Conservation (phyloP, 2,797 vertebrate genomes). For the Labroides dimidiatus region DNA sequence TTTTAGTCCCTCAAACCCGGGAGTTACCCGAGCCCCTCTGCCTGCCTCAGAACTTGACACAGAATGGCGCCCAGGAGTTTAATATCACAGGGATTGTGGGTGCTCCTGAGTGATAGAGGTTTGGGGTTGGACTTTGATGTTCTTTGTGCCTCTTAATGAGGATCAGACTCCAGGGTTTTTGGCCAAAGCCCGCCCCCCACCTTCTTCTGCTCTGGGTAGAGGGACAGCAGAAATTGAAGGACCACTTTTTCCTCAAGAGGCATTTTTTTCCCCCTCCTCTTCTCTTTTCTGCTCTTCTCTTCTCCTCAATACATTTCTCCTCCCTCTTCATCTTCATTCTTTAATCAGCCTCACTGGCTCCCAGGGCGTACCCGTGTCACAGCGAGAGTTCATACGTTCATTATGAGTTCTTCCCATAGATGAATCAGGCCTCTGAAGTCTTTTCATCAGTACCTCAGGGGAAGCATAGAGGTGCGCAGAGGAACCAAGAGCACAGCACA, state of each 20-base stretch:
- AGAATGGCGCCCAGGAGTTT: conserved; percentile 64
- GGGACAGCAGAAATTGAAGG: conserved; percentile 56
- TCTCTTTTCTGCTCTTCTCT: conserved; percentile 19
- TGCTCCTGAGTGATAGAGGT: conserved; percentile 77
- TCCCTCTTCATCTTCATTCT: conserved; percentile 30
- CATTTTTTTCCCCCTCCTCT: conserved; percentile 13
- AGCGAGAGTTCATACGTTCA: conserved; percentile 64
- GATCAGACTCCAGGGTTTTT: conserved; percentile 71
- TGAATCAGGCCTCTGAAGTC: conserved; percentile 64
- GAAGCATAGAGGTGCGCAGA: conserved; percentile 28
- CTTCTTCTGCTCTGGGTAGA: conserved; percentile 43
- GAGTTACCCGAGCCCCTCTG: conserved; percentile 44
- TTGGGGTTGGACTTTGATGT: conserved; percentile 78
- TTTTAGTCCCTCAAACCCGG: conserved; percentile 38
- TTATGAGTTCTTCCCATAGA: conserved; percentile 60
- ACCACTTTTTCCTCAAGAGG: conserved; percentile 46
- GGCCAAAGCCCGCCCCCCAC: conserved; percentile 43
- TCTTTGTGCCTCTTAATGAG: conserved; percentile 78
- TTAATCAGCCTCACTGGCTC: conserved; percentile 59
- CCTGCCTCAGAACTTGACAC: conserved; percentile 68
- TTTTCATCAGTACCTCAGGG: conserved; percentile 61
- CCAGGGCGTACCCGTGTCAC: conserved; percentile 44
- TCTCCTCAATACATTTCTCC: conserved; percentile 28
- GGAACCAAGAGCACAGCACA: conserved; percentile 1
- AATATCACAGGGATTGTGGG: conserved; percentile 75